Evolutionary conservation across 2,113 vertebrate species (phyloP), one percentile per base, ranked within the genome.

Genomic region (Oryzias celebensis): DNA sequence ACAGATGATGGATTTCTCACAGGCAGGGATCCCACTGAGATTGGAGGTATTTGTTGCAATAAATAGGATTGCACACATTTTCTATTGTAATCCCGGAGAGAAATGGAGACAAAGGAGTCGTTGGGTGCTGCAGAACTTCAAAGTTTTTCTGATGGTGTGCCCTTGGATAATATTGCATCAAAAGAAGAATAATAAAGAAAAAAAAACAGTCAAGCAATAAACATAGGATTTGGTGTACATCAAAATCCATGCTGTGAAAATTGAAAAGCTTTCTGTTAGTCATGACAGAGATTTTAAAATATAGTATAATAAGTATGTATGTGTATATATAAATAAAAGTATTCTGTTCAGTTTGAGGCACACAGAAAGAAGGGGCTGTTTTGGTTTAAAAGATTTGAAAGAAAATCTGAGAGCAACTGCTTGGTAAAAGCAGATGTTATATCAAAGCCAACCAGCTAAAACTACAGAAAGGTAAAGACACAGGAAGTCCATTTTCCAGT

Each of bases 41-140:
- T 70, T 51, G 56, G 59, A 28, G 28, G 56, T 70, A 73, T 86
- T 73, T 84, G 65, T 72, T 73, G 63, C 77, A 79, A 84, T 83
- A 81, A 77, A 84, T 79, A 63, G 75, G 83, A 82, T 81, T 75
- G 60, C 56, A 66, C 58, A 59, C 73, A 77, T 74, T 63, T 74
- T 71, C 58, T 52, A 65, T 73, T 68, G 72, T 79, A 85, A 84
- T 82, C 80, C 69, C 43, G 16, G 43, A 70, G 61, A 58, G 56
- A 50, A 57, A 62, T 58, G 7, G n/a, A 64, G 59, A 52, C 68
- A 43, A 53, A 54, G 75, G 60, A 62, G 76, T 73, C 23, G 44
- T 47, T 60, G 43, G 52, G 52, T 67, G 51, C 15, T 22, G 58
- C 65, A 36, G 52, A 48, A 67, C 56, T 68, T 63, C 63, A 50